Base-by-base conservation (phyloP, 2,888 invertebrate genomes). In the Globia sparganii region DNA sequence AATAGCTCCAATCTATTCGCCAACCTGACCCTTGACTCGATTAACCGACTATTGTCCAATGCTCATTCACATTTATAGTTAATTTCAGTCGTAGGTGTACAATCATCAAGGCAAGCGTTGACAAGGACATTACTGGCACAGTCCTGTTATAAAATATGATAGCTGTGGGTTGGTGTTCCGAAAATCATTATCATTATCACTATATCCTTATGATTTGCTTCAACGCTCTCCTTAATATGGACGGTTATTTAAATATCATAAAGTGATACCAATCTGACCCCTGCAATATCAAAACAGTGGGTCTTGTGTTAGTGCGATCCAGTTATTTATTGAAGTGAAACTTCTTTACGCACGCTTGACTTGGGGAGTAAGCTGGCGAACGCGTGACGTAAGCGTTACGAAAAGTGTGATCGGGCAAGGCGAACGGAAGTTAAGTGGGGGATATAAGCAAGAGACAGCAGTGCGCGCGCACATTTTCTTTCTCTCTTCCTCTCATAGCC, bases 31-130 rank as follows among this genome's bases (percentile, higher is more conserved):
- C 68, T 69, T 65, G 71, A 37, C 66, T 40, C 58, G 66, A 75
- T 85, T 80, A 71, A 78, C 31, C 18, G 72, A 75, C 76, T 64
- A 77, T 85, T 74, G 73, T 82, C 61, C 65, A 61, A 49, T 69
- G 77, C 66, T 65, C 62, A 61, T 71, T 74, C 59, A 65, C 70
- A 68, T 75, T 70, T 77, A 75, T 72, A 73, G 67, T 76, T 85
- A 76, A 76, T 80, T 73, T 80, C 64, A 65, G 66, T 15, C 72
- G 84, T 83, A 81, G 82, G 78, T 85, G 77, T 72, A 71, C 62
- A 56, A 77, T 78, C 84, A 75, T 82, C 65, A 61, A 73, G 75
- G 37, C 71, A 75, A 75, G 80, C 78, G 87, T 72, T 80, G 77
- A 76, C 86, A 84, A 86, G 87, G 84, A 81, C 81, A 70, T 72